Percentiles rank a stretch among this genome's conserved stretches.
Evolutionary conservation across 2,888 invertebrate species (phyloP).

Genomic region (Branchellion lobata): DNA sequence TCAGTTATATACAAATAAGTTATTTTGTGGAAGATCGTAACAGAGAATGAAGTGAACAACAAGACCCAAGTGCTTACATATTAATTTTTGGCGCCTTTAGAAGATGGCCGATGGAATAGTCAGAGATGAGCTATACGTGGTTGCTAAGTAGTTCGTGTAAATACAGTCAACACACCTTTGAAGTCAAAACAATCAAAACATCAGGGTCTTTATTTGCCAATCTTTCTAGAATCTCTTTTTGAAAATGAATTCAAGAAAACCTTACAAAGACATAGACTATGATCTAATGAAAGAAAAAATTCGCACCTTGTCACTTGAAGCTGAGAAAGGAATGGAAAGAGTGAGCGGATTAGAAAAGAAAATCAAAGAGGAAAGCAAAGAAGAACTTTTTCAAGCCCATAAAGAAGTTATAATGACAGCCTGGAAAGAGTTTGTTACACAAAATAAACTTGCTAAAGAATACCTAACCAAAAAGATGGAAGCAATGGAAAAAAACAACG

Average conservation of each 20-base stretch:
- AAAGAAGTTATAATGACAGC: conserved; percentile 52
- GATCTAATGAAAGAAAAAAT: conserved; percentile 14
- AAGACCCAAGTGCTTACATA: background rate
- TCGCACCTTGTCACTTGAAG: background rate
- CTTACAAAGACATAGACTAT: conserved; percentile 38
- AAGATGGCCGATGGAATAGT: background rate
- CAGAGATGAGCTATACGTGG: background rate
- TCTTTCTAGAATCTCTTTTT: background rate
- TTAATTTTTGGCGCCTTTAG: conserved; percentile 11
- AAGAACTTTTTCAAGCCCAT: conserved; percentile 58
- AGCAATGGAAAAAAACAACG: no score
- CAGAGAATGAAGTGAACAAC: no score
- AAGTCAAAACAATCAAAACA: no score
- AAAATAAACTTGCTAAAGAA: background rate
- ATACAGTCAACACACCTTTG: no score
- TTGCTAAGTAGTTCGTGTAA: background rate
- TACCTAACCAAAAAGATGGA: background rate
- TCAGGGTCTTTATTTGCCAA: no score
- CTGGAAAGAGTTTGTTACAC: background rate
- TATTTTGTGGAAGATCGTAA: no score
- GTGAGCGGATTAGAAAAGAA: conserved; percentile 58
- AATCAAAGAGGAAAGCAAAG: conserved; percentile 58
- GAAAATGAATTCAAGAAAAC: background rate
- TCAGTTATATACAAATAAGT: no score
- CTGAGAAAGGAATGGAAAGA: background rate